Base-by-base conservation (phyloP, 2,888 invertebrate genomes). In the Pollenia amentaria region DNA sequence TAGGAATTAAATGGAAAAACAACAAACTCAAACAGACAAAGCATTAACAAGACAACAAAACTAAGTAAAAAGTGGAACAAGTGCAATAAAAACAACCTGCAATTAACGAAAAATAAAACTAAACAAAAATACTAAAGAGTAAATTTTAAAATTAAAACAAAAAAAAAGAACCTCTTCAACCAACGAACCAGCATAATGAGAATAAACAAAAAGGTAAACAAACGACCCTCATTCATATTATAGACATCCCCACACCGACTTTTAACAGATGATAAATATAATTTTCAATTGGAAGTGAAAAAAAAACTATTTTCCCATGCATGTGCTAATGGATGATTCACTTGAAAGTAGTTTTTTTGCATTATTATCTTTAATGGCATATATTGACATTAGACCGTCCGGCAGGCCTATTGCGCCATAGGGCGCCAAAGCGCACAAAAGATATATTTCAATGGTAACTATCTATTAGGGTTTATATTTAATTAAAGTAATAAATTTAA, bases 1-100 rank as follows among this genome's bases (percentile, higher is more conserved):
- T 85, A 42, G 18, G 81, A 81, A 85, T 57, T 64, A 44, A 64
- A 70, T 64, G 44, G 21, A 67, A 73, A 62, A 67, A 38, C 4
- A 64, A 48, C 48, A 75, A 76, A 48, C 42, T 38, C n/a, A 51
- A 14, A 29, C n/a, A 18, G 21, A 9, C 40, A 65, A 53, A 21
- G 29, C 7, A 55, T 51, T 72, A 64, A 55, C 64, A 70, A 80
- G 53, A 40, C 55, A 57, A 51, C 48, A 72, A 72, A 67, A 70
- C 18, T 55, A 64, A 85, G 57, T 76, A 21, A 70, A 82, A 85
- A 82, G 60, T 85, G 72, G 82, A 81, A 85, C 85, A 85, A 85
- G 81, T 78, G 82, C 77, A 85, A 10, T 53, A 48, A 73, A n/a
- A 76, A 72, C 44, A 85, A 69, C 77, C 67, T 76, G 81, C 67